A percentile compares a stretch with the other conserved stretches of the same genome.
These are phyloP conservation scores for Athene cunicularia DNA, from an alignment of 2,113 vertebrate species.

Conservation along the genomic window DNA sequence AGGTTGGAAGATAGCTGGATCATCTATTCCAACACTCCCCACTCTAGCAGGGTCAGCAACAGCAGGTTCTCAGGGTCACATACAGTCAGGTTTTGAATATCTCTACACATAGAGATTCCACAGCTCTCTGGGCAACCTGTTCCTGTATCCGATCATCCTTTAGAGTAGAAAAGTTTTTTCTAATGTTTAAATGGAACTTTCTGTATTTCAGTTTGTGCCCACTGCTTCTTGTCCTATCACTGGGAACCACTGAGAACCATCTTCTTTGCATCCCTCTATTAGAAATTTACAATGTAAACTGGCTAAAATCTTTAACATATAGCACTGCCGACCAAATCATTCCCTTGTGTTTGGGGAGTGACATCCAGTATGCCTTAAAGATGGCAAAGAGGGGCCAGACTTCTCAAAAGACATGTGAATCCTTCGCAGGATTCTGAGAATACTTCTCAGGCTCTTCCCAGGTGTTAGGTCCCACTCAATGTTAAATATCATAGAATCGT, in stretches of 20 bases:
- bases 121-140: not conserved
- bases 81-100: not conserved
- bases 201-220: not conserved
- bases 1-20: not conserved
- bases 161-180: not conserved
- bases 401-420: not conserved
- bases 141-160: not conserved
- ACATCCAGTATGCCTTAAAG: not conserved
- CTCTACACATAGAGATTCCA: not conserved
- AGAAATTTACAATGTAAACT: not conserved
- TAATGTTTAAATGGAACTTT: not conserved
- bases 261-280: not conserved
- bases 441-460: not conserved
- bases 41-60: not conserved
- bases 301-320: not conserved
- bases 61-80: not conserved
- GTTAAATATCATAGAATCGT: not conserved
- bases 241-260: not conserved
- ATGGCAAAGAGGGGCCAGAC: not conserved
- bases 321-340: not conserved
- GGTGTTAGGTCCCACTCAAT: not conserved
- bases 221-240: not conserved
- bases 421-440: not conserved
- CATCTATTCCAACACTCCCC: fast-evolving
- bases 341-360: not conserved